phyloP scores from a whole-genome alignment of 1,140 invertebrate genomes.

The Drosophila sucinea region DNA sequence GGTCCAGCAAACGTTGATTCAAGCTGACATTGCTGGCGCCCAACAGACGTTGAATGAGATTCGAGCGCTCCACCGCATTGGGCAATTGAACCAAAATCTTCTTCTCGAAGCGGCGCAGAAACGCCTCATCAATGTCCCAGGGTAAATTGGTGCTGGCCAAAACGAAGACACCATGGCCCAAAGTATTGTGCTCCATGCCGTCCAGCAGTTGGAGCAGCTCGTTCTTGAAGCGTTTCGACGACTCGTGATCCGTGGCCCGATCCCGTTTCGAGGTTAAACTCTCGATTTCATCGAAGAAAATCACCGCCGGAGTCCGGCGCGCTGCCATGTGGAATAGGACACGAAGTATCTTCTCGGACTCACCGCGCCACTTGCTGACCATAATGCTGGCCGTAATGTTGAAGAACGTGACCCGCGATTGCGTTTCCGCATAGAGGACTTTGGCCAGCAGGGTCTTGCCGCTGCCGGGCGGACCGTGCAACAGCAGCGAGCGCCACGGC shows the following conservation, averaged over 20 bases:
- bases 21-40: conserved; percentile 79
- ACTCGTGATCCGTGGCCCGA: conserved; percentile 92
- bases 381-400: conserved; percentile 95
- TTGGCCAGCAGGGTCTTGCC: conserved; percentile 96
- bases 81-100: conserved; percentile 92
- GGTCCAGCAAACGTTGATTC: conserved; percentile 73
- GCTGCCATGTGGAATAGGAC: conserved; percentile 94
- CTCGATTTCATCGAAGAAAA: conserved; percentile 99
- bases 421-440: conserved; percentile 92
- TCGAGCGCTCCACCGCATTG: conserved; percentile 85
- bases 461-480: conserved; percentile 93
- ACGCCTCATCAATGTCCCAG: conserved; percentile 95
- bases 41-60: conserved; percentile 87
- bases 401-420: conserved; percentile 91
- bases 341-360: conserved; percentile 94
- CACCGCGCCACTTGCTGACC: conserved; percentile 97
- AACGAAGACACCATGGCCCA: conserved; percentile 87
- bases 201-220: conserved; percentile 97
- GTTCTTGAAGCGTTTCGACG: conserved; percentile 94
- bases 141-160: conserved; percentile 96
- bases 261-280: conserved; percentile 90
- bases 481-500: conserved; percentile 93
- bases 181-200: conserved; percentile 86
- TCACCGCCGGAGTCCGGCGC: conserved; percentile 95
- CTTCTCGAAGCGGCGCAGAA: conserved; percentile 94